Evolutionary conservation across 2,797 vertebrate genomes (phyloP).

Genomic region (Otolemur crassicaudatus): DNA sequence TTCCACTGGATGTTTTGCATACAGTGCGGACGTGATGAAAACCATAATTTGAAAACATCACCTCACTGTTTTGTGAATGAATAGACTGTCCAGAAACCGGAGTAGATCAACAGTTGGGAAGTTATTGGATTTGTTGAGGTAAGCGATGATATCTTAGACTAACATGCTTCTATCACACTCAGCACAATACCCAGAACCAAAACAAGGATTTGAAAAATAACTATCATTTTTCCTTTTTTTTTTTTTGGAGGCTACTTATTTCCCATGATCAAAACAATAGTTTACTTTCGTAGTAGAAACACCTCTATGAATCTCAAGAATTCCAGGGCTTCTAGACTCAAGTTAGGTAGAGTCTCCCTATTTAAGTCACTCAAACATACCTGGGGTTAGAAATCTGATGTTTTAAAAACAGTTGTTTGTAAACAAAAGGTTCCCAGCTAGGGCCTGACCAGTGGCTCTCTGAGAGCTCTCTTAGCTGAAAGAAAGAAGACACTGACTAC

Average conservation of each 20-base stretch:
- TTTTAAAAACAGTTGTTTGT: neutral
- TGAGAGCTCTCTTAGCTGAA: neutral
- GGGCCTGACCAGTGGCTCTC: neutral
- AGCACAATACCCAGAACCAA: neutral
- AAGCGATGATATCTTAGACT: neutral
- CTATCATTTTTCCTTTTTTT: neutral
- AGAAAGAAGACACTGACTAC: neutral
- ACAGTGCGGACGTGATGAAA: neutral
- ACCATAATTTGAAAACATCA: neutral
- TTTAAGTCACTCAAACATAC: neutral
- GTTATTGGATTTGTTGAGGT: neutral
- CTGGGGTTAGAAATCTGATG: neutral
- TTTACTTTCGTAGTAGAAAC: neutral
- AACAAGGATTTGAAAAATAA: neutral
- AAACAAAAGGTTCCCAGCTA: neutral
- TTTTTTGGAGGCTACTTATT: neutral
- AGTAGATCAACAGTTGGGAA: neutral
- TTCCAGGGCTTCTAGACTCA: neutral
- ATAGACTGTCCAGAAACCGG: neutral
- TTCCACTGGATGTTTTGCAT: rapidly evolving
- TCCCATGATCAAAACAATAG: neutral
- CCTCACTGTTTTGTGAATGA: neutral
- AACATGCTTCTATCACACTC: neutral
- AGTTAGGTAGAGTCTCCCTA: neutral
- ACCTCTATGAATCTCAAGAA: neutral